Base-by-base conservation (phyloP, 1,140 invertebrate species). In the Leptoteleia sp. region DNA sequence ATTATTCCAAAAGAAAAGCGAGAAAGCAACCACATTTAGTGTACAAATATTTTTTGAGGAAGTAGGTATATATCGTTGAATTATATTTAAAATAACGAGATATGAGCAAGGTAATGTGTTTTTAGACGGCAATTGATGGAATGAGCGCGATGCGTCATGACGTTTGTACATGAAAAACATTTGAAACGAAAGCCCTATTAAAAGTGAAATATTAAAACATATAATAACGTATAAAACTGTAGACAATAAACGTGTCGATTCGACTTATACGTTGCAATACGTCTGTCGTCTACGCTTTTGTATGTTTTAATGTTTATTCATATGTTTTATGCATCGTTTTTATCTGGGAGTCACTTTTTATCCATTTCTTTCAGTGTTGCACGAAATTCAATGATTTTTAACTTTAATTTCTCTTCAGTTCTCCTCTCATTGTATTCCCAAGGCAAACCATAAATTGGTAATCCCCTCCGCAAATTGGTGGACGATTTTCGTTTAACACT, bases 11-110 rank as follows among this genome's bases (percentile, higher is more conserved):
- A 62, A 52, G 15, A 54, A 71, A 37, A 50, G 71, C 64, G 62
- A 54, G 70, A 70, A 70, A 55, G 35, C 55, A 62, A 86, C 84
- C 82, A 88, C 85, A 83, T 86, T 88, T 85, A 88, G 87, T 89
- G 87, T 89, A 88, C 87, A 89, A 89, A 89, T 89, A 88, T 88
- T 88, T n/a, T 88, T 88, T 86, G 83, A 88, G 82, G 83, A 82
- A 85, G 80, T 76, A 76, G 73, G 73, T 76, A 76, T 76, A 70
- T 70, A 76, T 64, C 73, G 82, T 82, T 88, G 85, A 76, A 86
- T 87, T 88, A 85, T 89, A 88, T 88, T 62, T 55, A 76, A 62
- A 76, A 67, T 59, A 50, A 57, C 43, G 22, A 57, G 42, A 50
- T 48, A 75, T 43, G 47, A 85, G 82, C 81, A 80, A 83, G 81